Conservation (phyloP, 2,888 invertebrate species). For the Lycocerus yunnanus region DNA sequence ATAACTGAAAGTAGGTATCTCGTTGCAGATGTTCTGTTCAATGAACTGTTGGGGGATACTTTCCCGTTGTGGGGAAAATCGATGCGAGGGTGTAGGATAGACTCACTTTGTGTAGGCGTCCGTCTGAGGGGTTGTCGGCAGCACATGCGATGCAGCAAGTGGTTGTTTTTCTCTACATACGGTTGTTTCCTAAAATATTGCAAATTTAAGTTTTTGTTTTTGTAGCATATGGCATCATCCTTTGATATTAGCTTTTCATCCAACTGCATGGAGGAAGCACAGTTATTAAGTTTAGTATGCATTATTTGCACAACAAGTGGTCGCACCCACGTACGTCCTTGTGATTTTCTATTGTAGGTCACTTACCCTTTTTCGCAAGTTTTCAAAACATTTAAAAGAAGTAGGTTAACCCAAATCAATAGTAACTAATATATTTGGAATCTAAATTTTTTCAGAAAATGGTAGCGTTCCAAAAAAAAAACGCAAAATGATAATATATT, state of each 20-base stretch:
- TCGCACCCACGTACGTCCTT: conserved; percentile 41
- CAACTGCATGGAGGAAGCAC: neutral
- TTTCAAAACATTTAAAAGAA: neutral
- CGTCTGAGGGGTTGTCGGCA: conserved; percentile 48
- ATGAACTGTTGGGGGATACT: conserved; percentile 42
- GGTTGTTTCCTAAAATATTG: neutral
- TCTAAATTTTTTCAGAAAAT: neutral
- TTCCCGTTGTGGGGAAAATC: conserved; percentile 27
- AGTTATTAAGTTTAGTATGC: neutral
- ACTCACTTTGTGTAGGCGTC: conserved; percentile 51
- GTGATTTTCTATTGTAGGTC: conserved; percentile 30
- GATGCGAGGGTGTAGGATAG: conserved; percentile 45
- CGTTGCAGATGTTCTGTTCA: conserved; percentile 50
- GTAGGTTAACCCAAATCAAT: neutral
- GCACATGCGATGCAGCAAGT: conserved; percentile 41
- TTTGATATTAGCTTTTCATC: neutral
- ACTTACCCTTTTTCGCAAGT: conserved; percentile 24
- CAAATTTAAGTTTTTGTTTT: neutral
- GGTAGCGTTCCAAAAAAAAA: neutral
- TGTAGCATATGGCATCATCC: neutral
- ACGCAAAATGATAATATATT: neutral
- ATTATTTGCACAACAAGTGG: conserved; percentile 39
- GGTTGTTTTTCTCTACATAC: conserved; percentile 22
- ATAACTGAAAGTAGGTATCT: conserved; percentile 38
- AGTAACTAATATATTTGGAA: neutral